A percentile compares a stretch with the other conserved stretches of the same genome.
phyloP scores from a whole-genome alignment of 2,113 vertebrate species.

The Tamias sibiricus region DNA sequence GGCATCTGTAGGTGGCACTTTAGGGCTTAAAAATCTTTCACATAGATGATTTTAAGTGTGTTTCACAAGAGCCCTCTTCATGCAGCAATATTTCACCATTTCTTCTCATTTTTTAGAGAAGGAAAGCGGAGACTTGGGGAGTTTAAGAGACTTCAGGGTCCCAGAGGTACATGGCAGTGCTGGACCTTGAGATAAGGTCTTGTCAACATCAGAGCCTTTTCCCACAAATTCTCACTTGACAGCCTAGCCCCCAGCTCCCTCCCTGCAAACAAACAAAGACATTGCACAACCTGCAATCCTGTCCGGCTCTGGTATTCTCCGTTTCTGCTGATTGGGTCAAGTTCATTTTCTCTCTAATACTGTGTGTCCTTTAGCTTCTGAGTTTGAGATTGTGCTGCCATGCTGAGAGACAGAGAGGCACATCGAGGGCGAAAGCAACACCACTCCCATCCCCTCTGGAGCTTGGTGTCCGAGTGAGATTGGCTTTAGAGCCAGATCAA shows the following conservation, averaged over 20 bases:
- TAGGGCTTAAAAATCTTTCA: not conserved
- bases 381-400: not conserved
- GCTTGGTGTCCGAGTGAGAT: not conserved
- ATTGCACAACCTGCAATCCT: not conserved
- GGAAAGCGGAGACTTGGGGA: not conserved
- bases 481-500: not conserved
- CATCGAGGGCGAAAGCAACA: not conserved
- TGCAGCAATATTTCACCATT: not conserved
- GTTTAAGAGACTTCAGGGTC: not conserved
- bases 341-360: not conserved
- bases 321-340: not conserved
- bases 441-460: too few species aligned
- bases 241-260: not conserved
- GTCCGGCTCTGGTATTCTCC: not conserved
- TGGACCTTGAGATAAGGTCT: not conserved
- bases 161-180: not conserved
- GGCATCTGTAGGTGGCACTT: not conserved
- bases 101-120: conserved; percentile 4
- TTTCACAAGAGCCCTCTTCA: not conserved
- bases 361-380: not conserved
- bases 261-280: conserved; percentile 33
- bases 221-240: not conserved
- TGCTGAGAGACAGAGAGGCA: not conserved
- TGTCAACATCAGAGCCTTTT: not conserved
- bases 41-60: not conserved